Evolutionary conservation across 92 coral and sea anemone species (phyloP).

Genomic region (Heliopora coerulea): DNA sequence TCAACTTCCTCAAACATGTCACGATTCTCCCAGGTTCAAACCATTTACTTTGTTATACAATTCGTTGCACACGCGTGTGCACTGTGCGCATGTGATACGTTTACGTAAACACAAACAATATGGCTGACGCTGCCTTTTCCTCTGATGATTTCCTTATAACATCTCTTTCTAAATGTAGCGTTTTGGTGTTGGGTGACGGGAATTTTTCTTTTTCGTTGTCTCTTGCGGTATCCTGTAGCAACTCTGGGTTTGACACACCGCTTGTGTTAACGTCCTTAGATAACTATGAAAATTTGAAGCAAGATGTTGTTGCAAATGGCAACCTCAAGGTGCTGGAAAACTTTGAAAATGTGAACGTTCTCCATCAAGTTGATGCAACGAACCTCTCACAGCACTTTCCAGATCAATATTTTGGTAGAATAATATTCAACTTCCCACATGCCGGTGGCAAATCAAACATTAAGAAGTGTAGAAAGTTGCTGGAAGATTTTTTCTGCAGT

Average conservation of each 20-base stretch:
- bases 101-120: too few species aligned
- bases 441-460: constrained; percentile 92
- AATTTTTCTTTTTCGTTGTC: constrained; percentile 91
- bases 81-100: too few species aligned
- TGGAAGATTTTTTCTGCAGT: constrained; percentile 77
- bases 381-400: constrained; percentile 62
- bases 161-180: constrained; percentile 58
- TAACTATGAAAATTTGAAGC: constrained; percentile 53
- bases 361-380: constrained; percentile 87
- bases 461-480: constrained; percentile 69
- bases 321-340: constrained; percentile 58
- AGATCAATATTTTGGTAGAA: constrained; percentile 60
- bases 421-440: constrained; percentile 93
- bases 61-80: too few species aligned
- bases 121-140: constrained; percentile 5
- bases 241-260: constrained; percentile 32
- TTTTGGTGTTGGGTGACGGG: constrained; percentile 93
- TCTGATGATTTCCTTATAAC: constrained; percentile 54
- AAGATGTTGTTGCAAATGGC: constrained; percentile 63
- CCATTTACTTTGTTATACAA: too few species aligned
- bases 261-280: constrained; percentile 86
- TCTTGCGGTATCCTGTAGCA: constrained; percentile 53
- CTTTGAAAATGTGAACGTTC: constrained; percentile 55
- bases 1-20: too few species aligned
- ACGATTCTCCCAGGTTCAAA: too few species aligned